Base-by-base conservation (phyloP, 2,888 invertebrate species). In the Cryptocephalus moraei region DNA sequence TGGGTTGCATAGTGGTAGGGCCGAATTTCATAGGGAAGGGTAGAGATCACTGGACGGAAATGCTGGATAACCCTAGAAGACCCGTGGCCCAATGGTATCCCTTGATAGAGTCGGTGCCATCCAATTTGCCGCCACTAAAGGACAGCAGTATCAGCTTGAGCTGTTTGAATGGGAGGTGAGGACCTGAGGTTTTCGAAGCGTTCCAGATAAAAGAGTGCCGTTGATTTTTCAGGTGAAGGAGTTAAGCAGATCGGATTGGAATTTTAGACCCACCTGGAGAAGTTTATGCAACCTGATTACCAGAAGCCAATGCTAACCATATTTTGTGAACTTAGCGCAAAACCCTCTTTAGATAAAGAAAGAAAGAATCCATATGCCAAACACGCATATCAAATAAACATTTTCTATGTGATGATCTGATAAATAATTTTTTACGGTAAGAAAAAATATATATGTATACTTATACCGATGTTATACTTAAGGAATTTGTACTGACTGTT, bases 31-130 rank as follows among this genome's bases (percentile, higher is more conserved):
- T 84, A 47, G 89, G 88, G 4, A 77, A 82, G 33, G 88, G 87
- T 0, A 78, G 85, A 41, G 87, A 89, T 65, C 89, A 90, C 62
- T 90, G 90, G 90, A 75, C 83, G 48, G 86, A 87, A 70, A 84
- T 90, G 89, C 65, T 89, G 64, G 87, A 88, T 67, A 87, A 82
- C 69, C 85, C 87, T 8, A 74, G 89, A 50, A 84, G 85, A 67
- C 89, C 88, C 0, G 85, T 89, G 8, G 86, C 89, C 1, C 89
- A 89, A 64, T 89, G 89, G 89, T 88, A 90, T 64, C 79, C 84
- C 0, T 72, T 89, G 44, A 76, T 80, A 65, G 88, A 88, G 70
- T 79, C 81, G 44, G 75, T 82, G 9, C 80, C 84, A 0, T 77
- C 79, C 2, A 79, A 80, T 56, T 75, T 82, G 51, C 74, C 78